Percentiles rank a stretch among this genome's conserved stretches.
Conservation (phyloP, 1,140 invertebrate species). For the Notospermus geniculatus region DNA sequence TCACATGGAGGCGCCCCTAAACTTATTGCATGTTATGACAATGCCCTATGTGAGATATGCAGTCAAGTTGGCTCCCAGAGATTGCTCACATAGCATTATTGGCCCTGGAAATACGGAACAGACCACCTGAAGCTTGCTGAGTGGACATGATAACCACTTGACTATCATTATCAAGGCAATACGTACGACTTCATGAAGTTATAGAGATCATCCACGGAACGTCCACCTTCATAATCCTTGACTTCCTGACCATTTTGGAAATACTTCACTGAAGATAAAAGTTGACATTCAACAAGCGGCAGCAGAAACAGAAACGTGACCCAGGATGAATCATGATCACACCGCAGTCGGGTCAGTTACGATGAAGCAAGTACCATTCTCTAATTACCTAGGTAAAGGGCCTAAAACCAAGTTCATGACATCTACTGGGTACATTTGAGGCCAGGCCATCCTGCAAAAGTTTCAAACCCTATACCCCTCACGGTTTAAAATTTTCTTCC, state of each 20-base stretch:
- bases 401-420: too few species aligned
- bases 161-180: slow-evolving; percentile 68
- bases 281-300: slow-evolving; percentile 1
- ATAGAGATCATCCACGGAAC: slow-evolving; percentile 58
- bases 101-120: not conserved
- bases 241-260: slow-evolving; percentile 55
- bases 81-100: not conserved
- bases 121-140: too few species aligned
- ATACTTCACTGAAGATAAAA: slow-evolving; percentile 49
- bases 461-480: too few species aligned
- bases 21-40: not conserved
- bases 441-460: too few species aligned
- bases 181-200: slow-evolving; percentile 63
- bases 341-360: too few species aligned
- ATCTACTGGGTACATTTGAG: too few species aligned
- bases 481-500: too few species aligned
- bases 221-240: slow-evolving; percentile 53
- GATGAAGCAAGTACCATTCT: too few species aligned
- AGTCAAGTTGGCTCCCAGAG: not conserved
- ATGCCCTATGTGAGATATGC: not conserved
- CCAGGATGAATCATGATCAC: too few species aligned
- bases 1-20: too few species aligned
- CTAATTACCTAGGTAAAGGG: too few species aligned
- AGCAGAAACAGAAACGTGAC: slow-evolving; percentile 9
- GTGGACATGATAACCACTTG: slow-evolving; percentile 15